Conservation (phyloP, 2,113 vertebrate species). For the Buteo buteo region DNA sequence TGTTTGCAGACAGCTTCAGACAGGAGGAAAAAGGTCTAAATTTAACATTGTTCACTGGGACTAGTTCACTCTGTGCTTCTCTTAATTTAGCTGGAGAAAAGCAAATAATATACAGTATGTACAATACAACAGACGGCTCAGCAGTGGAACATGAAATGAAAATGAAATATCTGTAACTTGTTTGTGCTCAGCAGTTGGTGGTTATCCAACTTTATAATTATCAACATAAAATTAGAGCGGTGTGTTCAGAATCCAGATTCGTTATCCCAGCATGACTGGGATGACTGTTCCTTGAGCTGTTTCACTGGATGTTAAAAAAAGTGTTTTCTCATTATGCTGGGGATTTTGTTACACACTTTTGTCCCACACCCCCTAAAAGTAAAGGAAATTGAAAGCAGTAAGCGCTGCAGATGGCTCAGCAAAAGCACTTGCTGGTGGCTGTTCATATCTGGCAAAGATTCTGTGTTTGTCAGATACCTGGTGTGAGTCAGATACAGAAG, state of each 20-base stretch:
- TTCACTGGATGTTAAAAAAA: background rate
- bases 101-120: background rate
- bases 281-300: slow-evolving; percentile 5
- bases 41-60: background rate
- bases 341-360: background rate
- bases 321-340: background rate
- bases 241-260: slow-evolving; percentile 35
- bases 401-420: background rate
- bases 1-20: slow-evolving; percentile 23
- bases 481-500: background rate
- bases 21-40: background rate
- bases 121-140: slow-evolving; percentile 46
- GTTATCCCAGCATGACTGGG: background rate
- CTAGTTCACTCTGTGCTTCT: background rate
- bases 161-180: slow-evolving; percentile 39
- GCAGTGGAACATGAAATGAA: slow-evolving; percentile 24
- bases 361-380: background rate
- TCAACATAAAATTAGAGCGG: slow-evolving; percentile 27
- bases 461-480: background rate
- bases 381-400: slow-evolving; percentile 33
- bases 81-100: slow-evolving; percentile 43
- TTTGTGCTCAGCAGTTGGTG: slow-evolving; percentile 39
- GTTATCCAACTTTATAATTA: slow-evolving; percentile 58
- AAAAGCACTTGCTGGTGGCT: background rate
- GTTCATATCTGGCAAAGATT: slow-evolving; percentile 3